Conservation (phyloP, 35 echinoderm and acorn worm genomes). For the Patiria miniata region DNA sequence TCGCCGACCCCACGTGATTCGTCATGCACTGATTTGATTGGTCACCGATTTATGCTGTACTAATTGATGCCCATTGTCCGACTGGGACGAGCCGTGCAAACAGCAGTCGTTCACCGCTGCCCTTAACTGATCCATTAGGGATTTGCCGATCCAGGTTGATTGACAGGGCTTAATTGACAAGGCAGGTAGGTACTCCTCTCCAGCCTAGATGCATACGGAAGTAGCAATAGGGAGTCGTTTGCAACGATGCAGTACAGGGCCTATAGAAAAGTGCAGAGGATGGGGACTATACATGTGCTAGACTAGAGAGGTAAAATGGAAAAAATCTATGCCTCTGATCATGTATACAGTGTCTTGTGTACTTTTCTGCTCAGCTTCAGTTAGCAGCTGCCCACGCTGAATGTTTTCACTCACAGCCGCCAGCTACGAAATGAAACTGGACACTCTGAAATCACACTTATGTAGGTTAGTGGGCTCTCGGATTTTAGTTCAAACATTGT, state of each 20-base stretch:
- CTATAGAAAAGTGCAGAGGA: too few species aligned
- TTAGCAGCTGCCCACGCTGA: slow-evolving; percentile 3
- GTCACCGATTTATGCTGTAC: not conserved
- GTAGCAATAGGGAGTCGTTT: not conserved
- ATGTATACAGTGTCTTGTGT: not conserved
- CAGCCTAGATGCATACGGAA: slow-evolving; percentile 21
- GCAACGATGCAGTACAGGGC: too few species aligned
- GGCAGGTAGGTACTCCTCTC: not conserved
- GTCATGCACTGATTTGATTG: not conserved
- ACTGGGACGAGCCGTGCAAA: not conserved
- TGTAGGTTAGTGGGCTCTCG: slow-evolving; percentile 13
- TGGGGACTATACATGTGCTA: too few species aligned
- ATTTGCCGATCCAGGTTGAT: not conserved
- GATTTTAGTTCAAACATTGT: slow-evolving; percentile 26
- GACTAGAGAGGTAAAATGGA: too few species aligned
- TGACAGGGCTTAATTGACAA: slow-evolving; percentile 28
- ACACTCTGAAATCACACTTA: not conserved
- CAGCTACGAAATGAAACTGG: slow-evolving; percentile 15
- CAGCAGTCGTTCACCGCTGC: not conserved
- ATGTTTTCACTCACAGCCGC: not conserved
- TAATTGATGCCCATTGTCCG: slow-evolving; percentile 23
- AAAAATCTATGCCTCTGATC: too few species aligned
- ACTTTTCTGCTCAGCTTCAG: not conserved
- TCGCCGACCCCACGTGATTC: not conserved
- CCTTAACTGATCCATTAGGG: slow-evolving; percentile 10